Evolutionary conservation across 1,140 invertebrate species (phyloP).

Genomic region (Brachionus calyciflorus): DNA sequence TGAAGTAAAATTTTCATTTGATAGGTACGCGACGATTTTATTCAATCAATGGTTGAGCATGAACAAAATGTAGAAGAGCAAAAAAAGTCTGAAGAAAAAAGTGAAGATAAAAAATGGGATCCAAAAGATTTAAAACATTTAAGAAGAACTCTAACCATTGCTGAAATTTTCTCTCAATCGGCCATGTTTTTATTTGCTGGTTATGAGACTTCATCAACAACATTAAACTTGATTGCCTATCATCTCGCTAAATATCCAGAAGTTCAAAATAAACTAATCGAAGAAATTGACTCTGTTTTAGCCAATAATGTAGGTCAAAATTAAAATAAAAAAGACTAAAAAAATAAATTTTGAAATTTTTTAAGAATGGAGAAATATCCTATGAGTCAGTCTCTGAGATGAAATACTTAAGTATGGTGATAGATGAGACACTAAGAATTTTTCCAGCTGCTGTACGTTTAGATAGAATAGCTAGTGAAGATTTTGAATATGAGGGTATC

Average conservation of each 20-base stretch:
- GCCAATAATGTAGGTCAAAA: constrained; percentile 52
- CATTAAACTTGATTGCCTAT: constrained; percentile 64
- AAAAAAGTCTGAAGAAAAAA: background rate
- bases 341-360: background rate
- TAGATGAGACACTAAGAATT: constrained; percentile 52
- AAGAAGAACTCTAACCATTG: constrained; percentile 52
- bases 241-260: constrained; percentile 65
- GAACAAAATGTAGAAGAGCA: background rate
- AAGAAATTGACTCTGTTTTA: constrained; percentile 63
- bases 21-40: constrained; percentile 17
- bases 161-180: constrained; percentile 68
- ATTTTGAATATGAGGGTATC: constrained; percentile 53
- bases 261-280: constrained; percentile 64
- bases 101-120: background rate
- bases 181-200: constrained; percentile 69
- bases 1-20: no score
- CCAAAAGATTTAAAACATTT: background rate
- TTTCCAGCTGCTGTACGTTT: constrained; percentile 50
- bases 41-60: background rate
- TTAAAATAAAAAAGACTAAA: background rate
- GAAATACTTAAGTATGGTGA: constrained; percentile 63
- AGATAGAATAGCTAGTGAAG: constrained; percentile 49
- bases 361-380: constrained; percentile 59
- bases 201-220: constrained; percentile 66
- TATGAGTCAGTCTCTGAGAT: constrained; percentile 65